Percentiles rank a stretch among this genome's conserved stretches.
These are phyloP conservation scores for human DNA, from an alignment of 2,113 vertebrate species.

Conservation along the genomic window DNA sequence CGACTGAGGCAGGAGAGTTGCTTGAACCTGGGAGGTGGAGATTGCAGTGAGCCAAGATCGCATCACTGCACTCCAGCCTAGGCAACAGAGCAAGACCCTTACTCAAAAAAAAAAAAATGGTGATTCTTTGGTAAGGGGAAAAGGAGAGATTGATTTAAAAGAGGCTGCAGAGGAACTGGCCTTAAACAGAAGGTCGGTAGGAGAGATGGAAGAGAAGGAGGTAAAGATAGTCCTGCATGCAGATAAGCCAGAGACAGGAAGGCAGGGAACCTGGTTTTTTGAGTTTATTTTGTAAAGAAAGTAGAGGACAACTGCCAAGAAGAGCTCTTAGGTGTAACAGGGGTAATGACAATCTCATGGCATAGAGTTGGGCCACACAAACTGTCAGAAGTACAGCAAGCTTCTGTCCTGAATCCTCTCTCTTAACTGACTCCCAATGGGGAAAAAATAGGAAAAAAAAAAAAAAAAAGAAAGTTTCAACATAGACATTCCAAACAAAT, in stretches of 20 bases:
- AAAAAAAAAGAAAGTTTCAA: too few relatives aligned
- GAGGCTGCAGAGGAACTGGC: background rate
- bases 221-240: background rate
- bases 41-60: too few relatives aligned
- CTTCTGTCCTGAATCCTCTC: background rate
- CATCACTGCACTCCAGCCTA: too few relatives aligned
- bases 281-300: background rate
- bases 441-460: rapidly evolving
- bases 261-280: background rate
- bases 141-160: background rate
- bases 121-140: background rate
- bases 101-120: background rate
- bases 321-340: background rate
- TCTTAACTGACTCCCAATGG: background rate
- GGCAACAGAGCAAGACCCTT: too few relatives aligned
- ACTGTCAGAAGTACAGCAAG: background rate
- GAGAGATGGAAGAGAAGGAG: background rate
- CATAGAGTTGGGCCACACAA: background rate
- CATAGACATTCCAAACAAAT: background rate
- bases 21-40: too few relatives aligned
- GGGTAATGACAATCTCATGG: background rate
- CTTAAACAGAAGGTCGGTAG: background rate
- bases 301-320: background rate
- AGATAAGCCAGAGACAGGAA: background rate
- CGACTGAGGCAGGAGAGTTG: too few relatives aligned